Conservation (phyloP, 2,797 vertebrate genomes). For the Peromyscus eremicus region DNA sequence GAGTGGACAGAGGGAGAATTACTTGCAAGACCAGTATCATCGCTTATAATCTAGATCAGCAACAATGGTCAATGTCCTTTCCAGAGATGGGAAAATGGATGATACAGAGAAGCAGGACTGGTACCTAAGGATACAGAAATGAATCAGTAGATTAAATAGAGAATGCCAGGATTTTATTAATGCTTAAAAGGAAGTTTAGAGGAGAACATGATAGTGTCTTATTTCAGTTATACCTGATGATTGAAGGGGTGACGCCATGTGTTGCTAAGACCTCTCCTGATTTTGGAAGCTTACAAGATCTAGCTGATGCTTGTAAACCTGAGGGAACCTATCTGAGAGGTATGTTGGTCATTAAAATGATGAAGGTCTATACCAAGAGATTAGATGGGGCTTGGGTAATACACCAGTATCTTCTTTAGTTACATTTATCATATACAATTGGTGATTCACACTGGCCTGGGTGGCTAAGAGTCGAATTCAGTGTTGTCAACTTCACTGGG, state of each 20-base stretch:
- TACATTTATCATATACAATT: not conserved
- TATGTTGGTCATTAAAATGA: not conserved
- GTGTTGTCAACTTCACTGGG: not conserved
- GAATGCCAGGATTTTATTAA: not conserved
- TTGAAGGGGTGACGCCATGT: not conserved
- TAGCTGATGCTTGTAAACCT: not conserved
- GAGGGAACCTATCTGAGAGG: not conserved
- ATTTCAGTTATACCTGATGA: not conserved
- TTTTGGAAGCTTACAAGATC: not conserved
- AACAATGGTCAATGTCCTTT: not conserved
- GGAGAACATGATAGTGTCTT: not conserved
- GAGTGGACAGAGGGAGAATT: not conserved
- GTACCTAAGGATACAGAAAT: not conserved
- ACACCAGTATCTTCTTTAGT: not conserved
- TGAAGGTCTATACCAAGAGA: not conserved
- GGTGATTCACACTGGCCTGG: not conserved
- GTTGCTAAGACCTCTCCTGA: not conserved
- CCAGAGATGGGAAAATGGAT: not conserved
- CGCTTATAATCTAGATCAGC: not conserved
- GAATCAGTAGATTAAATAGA: not conserved
- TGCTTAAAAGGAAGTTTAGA: not conserved
- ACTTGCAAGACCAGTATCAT: not conserved
- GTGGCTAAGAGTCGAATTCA: not conserved
- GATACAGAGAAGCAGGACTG: not conserved
- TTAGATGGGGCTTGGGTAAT: not conserved